phyloP scores from a whole-genome alignment of 2,888 invertebrate species.

The Aquatica leii region DNA sequence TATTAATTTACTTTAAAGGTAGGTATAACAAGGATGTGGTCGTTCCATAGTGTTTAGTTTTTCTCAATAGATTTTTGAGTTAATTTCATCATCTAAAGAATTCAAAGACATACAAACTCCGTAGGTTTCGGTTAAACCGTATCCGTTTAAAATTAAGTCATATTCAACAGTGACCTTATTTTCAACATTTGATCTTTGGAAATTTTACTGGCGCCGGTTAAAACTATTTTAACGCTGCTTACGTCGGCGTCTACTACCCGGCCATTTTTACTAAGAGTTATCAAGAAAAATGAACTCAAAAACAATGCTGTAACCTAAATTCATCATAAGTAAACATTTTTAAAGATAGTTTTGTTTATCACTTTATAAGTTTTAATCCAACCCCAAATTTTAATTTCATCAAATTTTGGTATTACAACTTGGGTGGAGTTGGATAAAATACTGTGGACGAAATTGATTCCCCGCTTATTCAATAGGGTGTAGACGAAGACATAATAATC shows the following conservation, averaged over 20 bases:
- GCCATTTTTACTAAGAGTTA: constrained; percentile 39
- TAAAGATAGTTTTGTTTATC: too few species aligned
- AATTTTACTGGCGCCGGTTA: constrained; percentile 49
- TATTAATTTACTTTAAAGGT: constrained; percentile 47
- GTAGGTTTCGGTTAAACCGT: constrained; percentile 55
- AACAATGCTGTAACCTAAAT: not conserved
- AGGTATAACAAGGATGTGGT: constrained; percentile 47
- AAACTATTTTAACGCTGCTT: constrained; percentile 41
- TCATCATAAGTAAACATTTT: too few species aligned
- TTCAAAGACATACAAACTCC: not conserved
- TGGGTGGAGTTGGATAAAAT: too few species aligned
- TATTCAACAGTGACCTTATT: constrained; percentile 52
- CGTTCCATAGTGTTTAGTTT: constrained; percentile 28
- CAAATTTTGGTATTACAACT: too few species aligned
- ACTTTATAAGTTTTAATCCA: too few species aligned
- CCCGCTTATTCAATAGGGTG: too few species aligned
- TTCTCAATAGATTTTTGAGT: not conserved
- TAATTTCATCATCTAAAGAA: not conserved
- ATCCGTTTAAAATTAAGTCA: constrained; percentile 49
- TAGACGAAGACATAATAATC: too few species aligned
- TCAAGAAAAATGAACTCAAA: not conserved
- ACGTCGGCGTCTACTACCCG: constrained; percentile 41
- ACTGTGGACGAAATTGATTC: too few species aligned
- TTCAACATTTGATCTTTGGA: constrained; percentile 43
- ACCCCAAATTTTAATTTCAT: too few species aligned